phyloP scores from a whole-genome alignment of 2,888 invertebrate species.

The Iselma pallidipennis region DNA sequence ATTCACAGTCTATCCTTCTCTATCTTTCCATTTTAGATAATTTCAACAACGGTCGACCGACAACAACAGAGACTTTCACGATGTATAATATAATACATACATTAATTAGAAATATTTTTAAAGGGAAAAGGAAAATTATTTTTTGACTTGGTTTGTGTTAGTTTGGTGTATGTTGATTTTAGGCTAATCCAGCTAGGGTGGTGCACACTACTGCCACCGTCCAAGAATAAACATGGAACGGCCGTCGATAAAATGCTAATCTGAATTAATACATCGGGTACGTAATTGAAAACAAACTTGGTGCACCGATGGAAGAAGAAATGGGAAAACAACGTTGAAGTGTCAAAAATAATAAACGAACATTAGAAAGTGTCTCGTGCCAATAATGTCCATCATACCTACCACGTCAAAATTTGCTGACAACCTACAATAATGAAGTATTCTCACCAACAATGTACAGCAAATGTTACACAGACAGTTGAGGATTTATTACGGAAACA shows the following conservation, averaged over 20 bases:
- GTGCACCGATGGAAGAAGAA: neutral
- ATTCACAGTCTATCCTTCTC: slow-evolving; percentile 3
- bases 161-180: neutral
- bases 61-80: neutral
- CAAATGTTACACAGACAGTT: neutral
- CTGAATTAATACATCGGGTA: slow-evolving; percentile 38
- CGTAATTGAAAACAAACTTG: slow-evolving; percentile 47
- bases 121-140: no score
- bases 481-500: neutral
- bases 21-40: slow-evolving; percentile 14
- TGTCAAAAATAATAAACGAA: neutral
- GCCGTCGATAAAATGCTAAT: slow-evolving; percentile 46
- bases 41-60: slow-evolving; percentile 13
- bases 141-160: no score
- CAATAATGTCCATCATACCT: neutral
- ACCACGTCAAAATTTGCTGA: neutral
- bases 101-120: no score
- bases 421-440: neutral
- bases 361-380: neutral
- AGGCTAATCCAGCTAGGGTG: neutral
- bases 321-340: neutral
- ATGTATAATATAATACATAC: neutral
- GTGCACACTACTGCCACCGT: neutral
- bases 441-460: neutral
- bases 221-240: slow-evolving; percentile 42